Evolutionary conservation across 2,888 invertebrate species (phyloP), one percentile per base, ranked within the genome.

Genomic region (Dastarcus helophoroides): DNA sequence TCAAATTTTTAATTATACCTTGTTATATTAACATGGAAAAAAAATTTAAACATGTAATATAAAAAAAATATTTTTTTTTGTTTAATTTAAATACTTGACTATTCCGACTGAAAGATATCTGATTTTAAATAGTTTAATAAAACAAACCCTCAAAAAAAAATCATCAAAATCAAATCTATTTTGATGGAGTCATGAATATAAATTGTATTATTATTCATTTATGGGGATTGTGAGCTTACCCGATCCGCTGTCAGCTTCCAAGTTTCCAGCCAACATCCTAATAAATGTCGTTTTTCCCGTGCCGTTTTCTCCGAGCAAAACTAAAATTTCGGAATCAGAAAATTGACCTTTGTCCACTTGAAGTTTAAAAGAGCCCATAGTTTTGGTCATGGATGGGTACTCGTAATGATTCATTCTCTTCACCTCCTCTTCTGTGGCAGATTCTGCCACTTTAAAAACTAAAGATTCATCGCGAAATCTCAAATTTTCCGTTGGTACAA

Each of bases 271-370:
- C 54, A 98, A 68, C 89, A 99, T 90, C 51, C 94, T 72, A 53
- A 98, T 99, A 58, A 99, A 94, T 4, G 98, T 99, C 0, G 98
- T 98, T 65, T 99, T 98, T 26, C 98, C 98, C 13, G 98, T 99
- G 40, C 98, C 98, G 60, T 98, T 98, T 62, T 99, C 98, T 22
- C 85, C 85, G 36, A 98, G 71, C 56, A 98, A 70, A 6, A 99
- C 98, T 51, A 98, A 73, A 60, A 99, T 99, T 65, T 98, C 98
- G 0, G 98, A 98, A 63, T 98, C 98, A 8, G 95, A 95, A 63
- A 98, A 98, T 56, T 93, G 90, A 6, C 98, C 98, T 40, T 79
- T 71, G 40, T 79, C 73, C 6, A 99, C 88, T 3, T 65, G 62
- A 41, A 98, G 65, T 31, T 73, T 67, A 59, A 97, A 94, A 47